Base-by-base conservation (phyloP, 2,888 invertebrate species). In the Cephus rjabovi region DNA sequence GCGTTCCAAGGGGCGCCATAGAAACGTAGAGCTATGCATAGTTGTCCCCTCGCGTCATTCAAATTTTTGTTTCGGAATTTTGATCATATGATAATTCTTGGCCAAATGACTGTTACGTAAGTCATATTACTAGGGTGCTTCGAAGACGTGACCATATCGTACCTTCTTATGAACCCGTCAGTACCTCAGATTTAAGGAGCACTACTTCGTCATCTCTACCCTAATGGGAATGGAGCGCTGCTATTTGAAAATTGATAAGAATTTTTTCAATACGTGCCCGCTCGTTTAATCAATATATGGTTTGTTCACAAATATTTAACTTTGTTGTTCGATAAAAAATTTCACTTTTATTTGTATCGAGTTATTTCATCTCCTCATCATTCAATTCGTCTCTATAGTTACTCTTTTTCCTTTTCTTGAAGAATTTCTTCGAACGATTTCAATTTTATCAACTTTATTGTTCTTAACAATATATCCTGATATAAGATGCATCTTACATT, bases 1-100 rank as follows among this genome's bases (percentile, higher is more conserved):
- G 90, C 90, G 85, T 83, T 87, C 82, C 84, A 86, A 81, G 86
- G 84, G 82, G 85, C 84, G 86, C 85, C 83, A 80, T 79, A 76
- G 79, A 79, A 81, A 81, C 75, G 40, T 79, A 56, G 77, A 77
- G 76, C 77, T 80, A 77, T 79, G 76, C 77, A 80, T 80, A 80
- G 78, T 80, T 81, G 69, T 81, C 80, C 73, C 76, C 73, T 74
- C 75, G 76, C 75, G 34, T 79, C 80, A 83, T 76, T 82, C 80
- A 82, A 83, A 81, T 85, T 86, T 86, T 84, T 81, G 77, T 84
- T 85, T 84, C 79, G 71, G 80, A 84, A 85, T 83, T 84, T 83
- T 81, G 76, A 83, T 82, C 80, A 80, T 79, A 79, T 69, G 79
- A 83, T 82, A 78, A 82, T 80, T 76, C 76, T 76, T 74, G 73